Conservation (phyloP, 2,888 invertebrate species). For the Cerceris rybyensis region DNA sequence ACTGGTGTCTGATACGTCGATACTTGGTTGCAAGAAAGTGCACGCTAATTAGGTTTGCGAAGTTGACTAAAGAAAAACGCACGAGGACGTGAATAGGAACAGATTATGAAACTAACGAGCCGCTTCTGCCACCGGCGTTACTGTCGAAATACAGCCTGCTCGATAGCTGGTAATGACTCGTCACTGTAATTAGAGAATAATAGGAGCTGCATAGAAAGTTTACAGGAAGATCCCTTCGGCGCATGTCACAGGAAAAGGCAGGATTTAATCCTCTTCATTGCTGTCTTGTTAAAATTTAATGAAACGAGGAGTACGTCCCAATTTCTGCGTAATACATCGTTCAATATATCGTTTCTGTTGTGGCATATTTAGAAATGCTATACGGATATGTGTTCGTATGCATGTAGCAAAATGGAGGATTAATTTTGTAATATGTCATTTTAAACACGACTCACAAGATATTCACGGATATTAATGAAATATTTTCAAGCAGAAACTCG, state of each 20-base stretch:
- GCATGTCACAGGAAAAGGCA: neutral
- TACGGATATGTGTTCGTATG: too few species aligned
- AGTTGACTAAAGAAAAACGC: neutral
- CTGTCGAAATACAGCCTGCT: neutral
- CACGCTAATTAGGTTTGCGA: neutral
- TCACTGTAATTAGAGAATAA: conserved; percentile 23
- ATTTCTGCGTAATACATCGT: neutral
- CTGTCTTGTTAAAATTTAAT: conserved; percentile 25
- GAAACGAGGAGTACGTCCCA: neutral
- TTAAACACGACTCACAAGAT: too few species aligned
- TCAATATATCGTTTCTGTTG: neutral
- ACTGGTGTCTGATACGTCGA: neutral
- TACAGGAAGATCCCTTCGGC: neutral
- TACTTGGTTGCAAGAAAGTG: neutral
- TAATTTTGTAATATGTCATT: too few species aligned
- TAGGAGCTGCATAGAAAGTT: conserved; percentile 6
- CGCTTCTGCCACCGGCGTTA: neutral
- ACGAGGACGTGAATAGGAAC: neutral
- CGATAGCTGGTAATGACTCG: conserved; percentile 15
- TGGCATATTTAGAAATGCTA: too few species aligned
- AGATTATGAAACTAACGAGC: conserved; percentile 3
- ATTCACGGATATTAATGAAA: too few species aligned
- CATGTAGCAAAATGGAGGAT: too few species aligned
- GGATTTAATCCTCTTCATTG: conserved; percentile 9
- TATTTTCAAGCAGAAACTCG: too few species aligned